A percentile compares a stretch with the other conserved stretches of the same genome.
Evolutionary conservation across 64 coral and sea anemone species (phyloP).

Genomic region (Pocillopora damicornis): DNA sequence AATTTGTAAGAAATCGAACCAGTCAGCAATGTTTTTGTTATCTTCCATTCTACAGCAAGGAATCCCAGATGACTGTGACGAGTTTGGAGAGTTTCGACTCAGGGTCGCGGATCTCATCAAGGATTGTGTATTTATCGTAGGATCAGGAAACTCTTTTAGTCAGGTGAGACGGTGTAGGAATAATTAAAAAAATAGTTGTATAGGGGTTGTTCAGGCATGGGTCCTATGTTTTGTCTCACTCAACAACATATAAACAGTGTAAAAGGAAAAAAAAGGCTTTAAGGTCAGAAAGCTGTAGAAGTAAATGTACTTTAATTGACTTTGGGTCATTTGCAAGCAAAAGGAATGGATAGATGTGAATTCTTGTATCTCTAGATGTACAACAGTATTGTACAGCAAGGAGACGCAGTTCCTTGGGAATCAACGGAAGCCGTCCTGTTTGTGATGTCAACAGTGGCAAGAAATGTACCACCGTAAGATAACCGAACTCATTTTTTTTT

Average conservation of each 20-base stretch:
- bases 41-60: conserved; percentile 43
- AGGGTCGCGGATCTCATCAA: conserved; percentile 87
- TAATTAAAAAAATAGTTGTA: too few species aligned
- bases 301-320: too few species aligned
- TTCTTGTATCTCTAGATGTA: conserved; percentile 44
- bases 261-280: too few species aligned
- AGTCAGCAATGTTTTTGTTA: background rate
- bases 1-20: too few species aligned
- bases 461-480: conserved; percentile 55
- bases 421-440: conserved; percentile 52
- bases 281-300: too few species aligned
- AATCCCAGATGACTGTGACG: conserved; percentile 77
- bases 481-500: too few species aligned
- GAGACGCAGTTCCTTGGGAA: conserved; percentile 43
- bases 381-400: conserved; percentile 36
- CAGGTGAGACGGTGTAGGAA: conserved; percentile 38
- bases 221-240: too few species aligned
- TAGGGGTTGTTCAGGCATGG: too few species aligned
- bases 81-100: conserved; percentile 80
- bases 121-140: conserved; percentile 94
- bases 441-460: conserved; percentile 70
- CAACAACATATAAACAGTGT: too few species aligned
- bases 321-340: background rate
- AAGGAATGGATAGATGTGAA: background rate
- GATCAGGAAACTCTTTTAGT: conserved; percentile 80